Conservation (phyloP, 1,140 invertebrate species). For the Meloidogyne exigua region DNA sequence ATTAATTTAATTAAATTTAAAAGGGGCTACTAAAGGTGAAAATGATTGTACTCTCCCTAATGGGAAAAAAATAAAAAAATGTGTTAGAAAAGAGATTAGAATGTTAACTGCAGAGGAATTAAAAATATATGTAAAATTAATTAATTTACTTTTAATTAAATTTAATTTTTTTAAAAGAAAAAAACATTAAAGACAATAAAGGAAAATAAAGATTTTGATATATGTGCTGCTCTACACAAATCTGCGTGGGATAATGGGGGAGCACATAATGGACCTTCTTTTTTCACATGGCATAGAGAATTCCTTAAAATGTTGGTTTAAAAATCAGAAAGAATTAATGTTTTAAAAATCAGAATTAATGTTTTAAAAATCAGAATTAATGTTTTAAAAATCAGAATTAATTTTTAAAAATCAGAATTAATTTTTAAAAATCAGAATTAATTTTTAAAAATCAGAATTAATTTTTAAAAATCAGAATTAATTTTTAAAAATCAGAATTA, state of each 20-base stretch:
- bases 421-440: too few relatives aligned
- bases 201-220: not conserved
- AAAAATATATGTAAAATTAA: conserved; percentile 8
- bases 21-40: not conserved
- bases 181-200: conserved; percentile 2
- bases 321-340: not conserved
- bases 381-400: too few relatives aligned
- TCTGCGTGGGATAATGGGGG: not conserved
- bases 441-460: too few relatives aligned
- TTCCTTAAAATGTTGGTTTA: conserved; percentile 11
- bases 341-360: conserved; percentile 16
- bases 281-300: conserved; percentile 12
- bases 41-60: conserved; percentile 38
- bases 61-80: conserved; percentile 34
- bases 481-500: too few relatives aligned
- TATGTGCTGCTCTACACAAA: not conserved
- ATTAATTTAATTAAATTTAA: not conserved
- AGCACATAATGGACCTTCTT: not conserved
- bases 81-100: conserved; percentile 49
- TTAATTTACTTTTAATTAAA: too few relatives aligned
- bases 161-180: conserved; percentile 11
- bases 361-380: too few relatives aligned
- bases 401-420: too few relatives aligned
- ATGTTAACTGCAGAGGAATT: conserved; percentile 37
- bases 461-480: too few relatives aligned